Percentiles rank a stretch among this genome's conserved stretches.
Evolutionary conservation across 35 echinoderm and acorn worm genomes (phyloP).

Genomic region (Hemicentrotus pulcherrimus): DNA sequence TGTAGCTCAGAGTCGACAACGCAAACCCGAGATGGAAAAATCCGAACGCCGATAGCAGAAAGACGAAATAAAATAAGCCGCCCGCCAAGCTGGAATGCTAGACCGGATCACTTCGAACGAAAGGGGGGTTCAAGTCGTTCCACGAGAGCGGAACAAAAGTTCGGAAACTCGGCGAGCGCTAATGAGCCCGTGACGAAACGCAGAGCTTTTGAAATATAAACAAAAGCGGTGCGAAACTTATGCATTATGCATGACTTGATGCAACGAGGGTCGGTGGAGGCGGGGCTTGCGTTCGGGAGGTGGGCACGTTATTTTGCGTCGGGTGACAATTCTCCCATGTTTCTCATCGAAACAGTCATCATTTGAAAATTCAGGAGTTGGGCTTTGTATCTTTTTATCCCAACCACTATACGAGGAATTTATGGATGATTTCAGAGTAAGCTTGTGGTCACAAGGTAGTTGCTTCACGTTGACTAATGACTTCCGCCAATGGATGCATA

Average conservation of each 20-base stretch:
- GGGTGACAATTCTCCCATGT: not conserved
- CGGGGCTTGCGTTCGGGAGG: not conserved
- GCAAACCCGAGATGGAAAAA: conserved; percentile 14
- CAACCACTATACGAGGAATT: not conserved
- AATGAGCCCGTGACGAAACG: conserved; percentile 34
- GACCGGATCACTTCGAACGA: not conserved
- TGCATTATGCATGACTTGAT: conserved; percentile 11
- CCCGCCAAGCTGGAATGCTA: conserved; percentile 49
- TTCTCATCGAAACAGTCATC: not conserved
- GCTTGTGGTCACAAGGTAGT: not conserved
- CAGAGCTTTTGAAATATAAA: conserved; percentile 7
- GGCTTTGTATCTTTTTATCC: not conserved
- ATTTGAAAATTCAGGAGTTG: not conserved
- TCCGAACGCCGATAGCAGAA: conserved; percentile 27
- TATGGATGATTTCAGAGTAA: not conserved
- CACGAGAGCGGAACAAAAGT: not conserved
- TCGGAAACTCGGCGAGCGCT: not conserved
- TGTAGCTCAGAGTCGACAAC: not conserved
- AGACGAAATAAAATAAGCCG: conserved; percentile 27
- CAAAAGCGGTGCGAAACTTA: not conserved
- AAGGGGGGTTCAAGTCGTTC: conserved; percentile 30
- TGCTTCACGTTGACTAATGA: not conserved
- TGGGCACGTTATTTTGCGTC: not conserved
- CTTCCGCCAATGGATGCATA: not conserved
- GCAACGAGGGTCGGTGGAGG: not conserved